phyloP scores from a whole-genome alignment of 2,888 invertebrate species.

The Nomada fabriciana region DNA sequence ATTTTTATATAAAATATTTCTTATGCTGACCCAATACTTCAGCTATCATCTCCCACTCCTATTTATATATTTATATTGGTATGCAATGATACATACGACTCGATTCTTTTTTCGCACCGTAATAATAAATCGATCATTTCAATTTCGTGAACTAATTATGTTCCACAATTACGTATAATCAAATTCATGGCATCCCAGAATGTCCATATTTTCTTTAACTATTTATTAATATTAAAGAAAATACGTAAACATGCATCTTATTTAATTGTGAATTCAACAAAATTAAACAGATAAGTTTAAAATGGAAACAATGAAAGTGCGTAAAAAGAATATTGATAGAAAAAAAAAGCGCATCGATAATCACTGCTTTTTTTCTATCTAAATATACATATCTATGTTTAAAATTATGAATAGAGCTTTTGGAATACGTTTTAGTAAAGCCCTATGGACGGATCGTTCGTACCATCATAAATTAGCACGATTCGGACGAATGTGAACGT shows the following conservation, averaged over 20 bases:
- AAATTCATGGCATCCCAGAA: not conserved
- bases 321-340: slow-evolving; percentile 47
- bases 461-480: slow-evolving; percentile 80
- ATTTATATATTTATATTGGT: slow-evolving; percentile 52
- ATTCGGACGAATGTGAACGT: slow-evolving; percentile 80
- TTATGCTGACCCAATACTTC: slow-evolving; percentile 66
- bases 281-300: slow-evolving; percentile 41
- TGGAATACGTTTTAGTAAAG: slow-evolving; percentile 81
- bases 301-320: slow-evolving; percentile 41
- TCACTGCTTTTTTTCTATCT: slow-evolving; percentile 43
- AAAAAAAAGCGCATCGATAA: slow-evolving; percentile 37
- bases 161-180: slow-evolving; percentile 21
- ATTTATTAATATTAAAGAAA: slow-evolving; percentile 21
- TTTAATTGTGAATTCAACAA: slow-evolving; percentile 30
- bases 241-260: slow-evolving; percentile 1
- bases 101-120: slow-evolving; percentile 33
- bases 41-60: slow-evolving; percentile 26
- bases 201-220: slow-evolving; percentile 8
- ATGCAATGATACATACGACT: slow-evolving; percentile 33
- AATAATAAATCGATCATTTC: slow-evolving; percentile 26
- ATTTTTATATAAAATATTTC: slow-evolving; percentile 84
- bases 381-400: slow-evolving; percentile 44
- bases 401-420: slow-evolving; percentile 80
- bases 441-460: slow-evolving; percentile 83
- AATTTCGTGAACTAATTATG: slow-evolving; percentile 20